Evolutionary conservation across 2,113 vertebrate genomes (phyloP).

Genomic region (Bucco capensis): DNA sequence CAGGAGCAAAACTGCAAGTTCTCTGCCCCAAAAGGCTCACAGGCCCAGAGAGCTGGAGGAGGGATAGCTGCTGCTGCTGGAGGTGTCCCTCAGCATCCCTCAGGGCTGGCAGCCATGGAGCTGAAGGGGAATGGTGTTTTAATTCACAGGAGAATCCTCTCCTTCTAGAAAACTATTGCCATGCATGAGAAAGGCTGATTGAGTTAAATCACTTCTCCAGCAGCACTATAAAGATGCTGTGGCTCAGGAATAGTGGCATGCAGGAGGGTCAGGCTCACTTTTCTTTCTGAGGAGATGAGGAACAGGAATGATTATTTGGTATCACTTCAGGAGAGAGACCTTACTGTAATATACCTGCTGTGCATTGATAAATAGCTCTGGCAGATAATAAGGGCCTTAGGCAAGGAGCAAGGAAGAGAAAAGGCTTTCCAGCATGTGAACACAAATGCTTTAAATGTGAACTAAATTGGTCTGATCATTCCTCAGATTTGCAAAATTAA

Average conservation of each 20-base stretch:
- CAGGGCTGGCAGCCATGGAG: accelerated
- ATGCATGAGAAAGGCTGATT: background rate
- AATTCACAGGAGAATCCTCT: background rate
- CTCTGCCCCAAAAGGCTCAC: accelerated
- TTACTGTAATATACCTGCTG: constrained; percentile 41
- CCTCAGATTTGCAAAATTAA: constrained; percentile 59
- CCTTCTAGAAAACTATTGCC: background rate
- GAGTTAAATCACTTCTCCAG: constrained; percentile 38
- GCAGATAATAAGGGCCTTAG: constrained; percentile 41
- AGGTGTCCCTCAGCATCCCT: background rate
- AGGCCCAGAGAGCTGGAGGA: no score
- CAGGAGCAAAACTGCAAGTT: background rate
- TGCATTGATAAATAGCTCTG: constrained; percentile 36
- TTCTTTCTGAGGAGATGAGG: constrained; percentile 33
- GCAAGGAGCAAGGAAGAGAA: background rate
- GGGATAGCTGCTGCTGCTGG: accelerated
- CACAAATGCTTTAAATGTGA: constrained; percentile 57
- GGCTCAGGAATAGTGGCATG: background rate
- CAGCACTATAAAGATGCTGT: background rate
- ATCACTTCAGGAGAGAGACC: constrained; percentile 5
- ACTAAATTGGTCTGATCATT: constrained; percentile 51
- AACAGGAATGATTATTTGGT: background rate
- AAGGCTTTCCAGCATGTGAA: constrained; percentile 14
- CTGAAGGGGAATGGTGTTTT: background rate
- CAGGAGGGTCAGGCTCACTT: background rate